Percentiles rank a stretch among this genome's conserved stretches.
Evolutionary conservation across 2,888 invertebrate genomes (phyloP).

Genomic region (Agrotis clavis): DNA sequence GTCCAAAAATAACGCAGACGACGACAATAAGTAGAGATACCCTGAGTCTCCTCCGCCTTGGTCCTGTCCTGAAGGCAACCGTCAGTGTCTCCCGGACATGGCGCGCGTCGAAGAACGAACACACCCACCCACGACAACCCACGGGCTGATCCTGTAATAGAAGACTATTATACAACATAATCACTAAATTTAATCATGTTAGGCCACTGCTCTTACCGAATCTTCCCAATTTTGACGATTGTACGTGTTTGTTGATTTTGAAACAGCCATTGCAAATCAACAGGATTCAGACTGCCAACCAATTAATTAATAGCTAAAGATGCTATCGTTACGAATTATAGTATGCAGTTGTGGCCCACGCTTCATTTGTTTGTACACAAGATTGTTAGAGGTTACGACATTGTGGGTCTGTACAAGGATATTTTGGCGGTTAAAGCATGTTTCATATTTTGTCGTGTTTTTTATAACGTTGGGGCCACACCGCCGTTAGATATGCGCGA

Average conservation of each 20-base stretch:
- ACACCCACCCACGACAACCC: slow-evolving; percentile 87
- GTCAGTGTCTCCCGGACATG: slow-evolving; percentile 89
- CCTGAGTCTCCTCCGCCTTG: slow-evolving; percentile 84
- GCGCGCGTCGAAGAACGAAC: slow-evolving; percentile 88
- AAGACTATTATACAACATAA: background rate
- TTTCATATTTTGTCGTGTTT: background rate
- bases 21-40: slow-evolving; percentile 89
- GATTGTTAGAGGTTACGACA: background rate
- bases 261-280: slow-evolving; percentile 93
- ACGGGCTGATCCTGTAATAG: slow-evolving; percentile 83
- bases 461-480: too few relatives aligned
- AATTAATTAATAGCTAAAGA: slow-evolving; percentile 6
- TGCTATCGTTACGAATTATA: slow-evolving; percentile 17
- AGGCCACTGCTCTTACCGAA: slow-evolving; percentile 92
- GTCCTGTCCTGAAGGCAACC: slow-evolving; percentile 89
- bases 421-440: background rate
- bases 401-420: background rate
- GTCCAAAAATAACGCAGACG: slow-evolving; percentile 90
- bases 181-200: too few relatives aligned
- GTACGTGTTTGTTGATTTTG: slow-evolving; percentile 97
- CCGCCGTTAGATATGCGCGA: too few relatives aligned
- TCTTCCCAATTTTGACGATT: slow-evolving; percentile 99
- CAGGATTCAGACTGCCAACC: slow-evolving; percentile 3
- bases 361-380: slow-evolving; percentile 36
- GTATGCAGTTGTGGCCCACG: slow-evolving; percentile 22